These are phyloP conservation scores for Mareca strepera DNA, from an alignment of 2,797 vertebrate genomes.

Conservation along the genomic window DNA sequence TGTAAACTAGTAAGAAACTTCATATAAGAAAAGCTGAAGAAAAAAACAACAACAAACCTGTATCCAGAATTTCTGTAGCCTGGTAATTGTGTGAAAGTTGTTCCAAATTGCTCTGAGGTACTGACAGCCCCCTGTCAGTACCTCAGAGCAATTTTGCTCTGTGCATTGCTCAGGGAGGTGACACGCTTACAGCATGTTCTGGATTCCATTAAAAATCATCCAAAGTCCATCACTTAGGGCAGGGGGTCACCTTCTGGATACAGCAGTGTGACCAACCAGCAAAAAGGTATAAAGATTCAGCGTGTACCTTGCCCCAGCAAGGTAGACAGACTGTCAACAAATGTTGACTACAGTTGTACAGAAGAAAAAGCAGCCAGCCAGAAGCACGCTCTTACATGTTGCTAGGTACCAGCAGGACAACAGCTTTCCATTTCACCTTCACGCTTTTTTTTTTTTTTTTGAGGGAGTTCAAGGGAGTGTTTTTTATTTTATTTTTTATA, in stretches of 20 bases:
- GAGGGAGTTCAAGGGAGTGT: not conserved
- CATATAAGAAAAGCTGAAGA: not conserved
- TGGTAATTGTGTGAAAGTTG: not conserved
- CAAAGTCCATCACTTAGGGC: not conserved
- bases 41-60: not conserved
- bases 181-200: not conserved
- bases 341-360: not conserved
- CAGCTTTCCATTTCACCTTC: not conserved
- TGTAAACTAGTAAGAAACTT: not conserved
- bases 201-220: not conserved
- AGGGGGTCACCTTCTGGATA: not conserved
- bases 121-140: not conserved
- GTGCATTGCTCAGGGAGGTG: not conserved
- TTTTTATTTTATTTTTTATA: not conserved
- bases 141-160: not conserved
- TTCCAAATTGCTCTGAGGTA: not conserved
- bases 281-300: not conserved
- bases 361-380: not conserved
- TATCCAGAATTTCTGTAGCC: not conserved
- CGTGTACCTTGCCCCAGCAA: not conserved
- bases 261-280: not conserved
- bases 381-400: not conserved
- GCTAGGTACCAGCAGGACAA: not conserved
- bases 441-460: not conserved
- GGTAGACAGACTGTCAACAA: not conserved